A percentile compares a stretch with the other conserved stretches of the same genome.
phyloP scores from a whole-genome alignment of 1,140 invertebrate genomes.

The Drosophila nigrodunni region DNA sequence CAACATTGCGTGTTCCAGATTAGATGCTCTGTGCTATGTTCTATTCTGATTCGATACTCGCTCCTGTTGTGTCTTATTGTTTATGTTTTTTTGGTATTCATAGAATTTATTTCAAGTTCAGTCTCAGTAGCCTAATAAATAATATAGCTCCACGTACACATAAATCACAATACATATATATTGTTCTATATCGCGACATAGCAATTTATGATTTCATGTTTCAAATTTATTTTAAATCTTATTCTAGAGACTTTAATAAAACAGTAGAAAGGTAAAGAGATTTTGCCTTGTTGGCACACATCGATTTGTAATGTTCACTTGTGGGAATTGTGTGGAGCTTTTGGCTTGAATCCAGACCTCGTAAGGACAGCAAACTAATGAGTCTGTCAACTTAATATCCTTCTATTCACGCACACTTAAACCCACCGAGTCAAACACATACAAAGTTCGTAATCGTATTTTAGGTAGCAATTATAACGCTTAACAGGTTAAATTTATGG shows the following conservation, averaged over 20 bases:
- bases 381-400: constrained; percentile 5
- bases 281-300: neutral
- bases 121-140: constrained; percentile 8
- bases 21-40: neutral
- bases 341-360: neutral
- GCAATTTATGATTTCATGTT: neutral
- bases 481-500: constrained; percentile 23
- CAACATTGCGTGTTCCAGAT: neutral
- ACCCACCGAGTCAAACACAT: neutral
- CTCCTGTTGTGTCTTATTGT: neutral
- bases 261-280: neutral
- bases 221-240: constrained; percentile 3
- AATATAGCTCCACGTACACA: neutral
- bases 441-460: neutral
- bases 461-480: constrained; percentile 29
- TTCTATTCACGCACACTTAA: neutral
- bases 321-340: neutral
- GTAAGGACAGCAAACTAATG: constrained; percentile 3
- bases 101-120: constrained; percentile 14
- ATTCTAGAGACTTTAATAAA: neutral
- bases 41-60: neutral
- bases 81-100: constrained; percentile 1
- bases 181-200: neutral
- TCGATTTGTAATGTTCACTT: neutral
- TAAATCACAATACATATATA: constrained; percentile 17